Base-by-base conservation (phyloP, 2,113 vertebrate species). In the Nestor notabilis region DNA sequence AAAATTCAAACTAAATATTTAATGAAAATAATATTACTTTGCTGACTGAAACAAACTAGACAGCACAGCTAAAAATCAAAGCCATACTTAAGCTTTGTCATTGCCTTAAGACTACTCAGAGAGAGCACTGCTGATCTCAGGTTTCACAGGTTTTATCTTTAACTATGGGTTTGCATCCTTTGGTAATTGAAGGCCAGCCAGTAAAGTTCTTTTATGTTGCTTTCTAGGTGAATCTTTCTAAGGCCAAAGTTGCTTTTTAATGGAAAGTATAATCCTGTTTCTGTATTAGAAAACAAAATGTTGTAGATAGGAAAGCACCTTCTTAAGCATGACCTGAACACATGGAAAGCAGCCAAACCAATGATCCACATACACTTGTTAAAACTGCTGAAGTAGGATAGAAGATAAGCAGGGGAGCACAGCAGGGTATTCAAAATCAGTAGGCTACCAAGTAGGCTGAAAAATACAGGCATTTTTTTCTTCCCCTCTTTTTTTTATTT, bases 11-110 rank as follows among this genome's bases (percentile, higher is more conserved):
- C 95, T 93, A 96, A 95, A 97, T 95, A 89, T 83, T 66, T 94
- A 96, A 96, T 96, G 88, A 97, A 97, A 98, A 94, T 87, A 97
- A 97, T 97, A 97, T 95, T 95, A 76, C 83, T 89, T 83, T 94
- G 89, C 93, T 96, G 93, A 96, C 63, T 90, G 91, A 97, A 97
- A 78, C 82, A 94, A 98, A 97, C 80, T 90, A 70, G 95, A 93
- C 50, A 95, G 90, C 91, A 93, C 64, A 95, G 94, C 72, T 95
- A 83, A 96, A 83, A 85, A 80, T 98, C 93, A 97, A 96, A 98
- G 77, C n/a, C 11, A 25, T 95, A 12, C 61, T 85, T 87, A 65
- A 1, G 3, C 68, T 91, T 91, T 92, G 72, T 87, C 75, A 85
- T 81, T 90, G 86, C 79, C 80, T 95, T 95, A 94, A 87, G 87